phyloP scores from a whole-genome alignment of 1,140 invertebrate genomes.

The Pogonus chalceus region DNA sequence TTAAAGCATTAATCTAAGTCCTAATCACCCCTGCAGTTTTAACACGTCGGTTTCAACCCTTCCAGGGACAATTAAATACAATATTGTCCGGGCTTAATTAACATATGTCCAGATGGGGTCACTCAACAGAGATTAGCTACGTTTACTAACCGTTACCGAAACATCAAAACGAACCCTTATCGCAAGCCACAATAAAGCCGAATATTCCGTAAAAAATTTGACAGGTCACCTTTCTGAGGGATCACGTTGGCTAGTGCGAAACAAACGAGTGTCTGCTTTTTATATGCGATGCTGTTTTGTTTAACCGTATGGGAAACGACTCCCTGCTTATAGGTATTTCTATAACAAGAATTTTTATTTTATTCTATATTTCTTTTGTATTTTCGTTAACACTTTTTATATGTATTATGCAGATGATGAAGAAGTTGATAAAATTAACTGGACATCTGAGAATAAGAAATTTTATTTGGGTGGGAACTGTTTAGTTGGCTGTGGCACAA shows the following conservation, averaged over 20 bases:
- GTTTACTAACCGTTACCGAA: neutral
- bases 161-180: neutral
- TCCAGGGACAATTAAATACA: neutral
- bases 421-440: too few relatives aligned
- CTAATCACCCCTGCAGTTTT: neutral
- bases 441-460: too few relatives aligned
- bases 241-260: neutral
- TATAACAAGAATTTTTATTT: neutral
- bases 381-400: too few relatives aligned
- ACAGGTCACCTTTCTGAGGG: neutral
- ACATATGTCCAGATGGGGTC: neutral
- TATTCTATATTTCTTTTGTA: neutral
- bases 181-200: neutral
- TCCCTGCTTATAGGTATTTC: neutral
- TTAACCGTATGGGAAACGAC: neutral
- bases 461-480: too few relatives aligned
- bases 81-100: neutral
- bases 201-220: neutral
- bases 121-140: neutral
- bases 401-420: too few relatives aligned
- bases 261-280: neutral
- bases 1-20: neutral
- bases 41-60: too few relatives aligned
- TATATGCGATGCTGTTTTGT: neutral
- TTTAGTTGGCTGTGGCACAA: too few relatives aligned